Base-by-base conservation (phyloP, 1,140 invertebrate species). In the Saccostrea cuccullata region DNA sequence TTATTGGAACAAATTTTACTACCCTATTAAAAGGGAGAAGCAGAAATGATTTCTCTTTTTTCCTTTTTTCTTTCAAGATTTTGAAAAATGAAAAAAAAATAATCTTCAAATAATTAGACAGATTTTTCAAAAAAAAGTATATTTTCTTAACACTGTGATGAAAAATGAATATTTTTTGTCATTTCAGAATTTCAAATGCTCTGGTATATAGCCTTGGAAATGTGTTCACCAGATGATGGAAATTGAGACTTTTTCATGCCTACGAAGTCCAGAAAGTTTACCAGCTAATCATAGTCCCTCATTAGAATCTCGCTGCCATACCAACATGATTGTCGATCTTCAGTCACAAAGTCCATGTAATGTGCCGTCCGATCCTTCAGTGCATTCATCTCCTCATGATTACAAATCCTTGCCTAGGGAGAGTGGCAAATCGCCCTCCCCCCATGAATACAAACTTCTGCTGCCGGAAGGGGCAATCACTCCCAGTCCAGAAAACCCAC, bases 381-480 rank as follows among this genome's bases (percentile, higher is more conserved):
- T 89, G 6, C 87, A 88, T 56, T 77, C 83, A 23, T 86, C 89
- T 30, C 84, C 89, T 55, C 86, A 90, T 82, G 86, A 89, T 56
- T 90, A 83, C 67, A 90, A 90, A 86, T 67, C 86, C 20, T 64
- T 90, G 87, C 84, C 87, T 26, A n/a, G 77, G 11, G 89, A 90
- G 64, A 40, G 70, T 56, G 67, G 67, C 15, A 55, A 83, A n/a
- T n/a, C 26, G 20, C 55, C 89, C n/a, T 84, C 87, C 55, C 82
- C 87, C 55, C 87, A 88, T 67, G 87, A 90, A 55, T 88, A 88
- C 85, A 86, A 88, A 86, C 85, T 90, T 11, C 64, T 92, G 58
- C 91, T 90, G 77, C 91, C 91, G 70, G 91, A 92, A 83, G 90
- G 89, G 55, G 89, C 90, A 17, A 82, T 92, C 84, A 92, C 91